A percentile compares a stretch with the other conserved stretches of the same genome.
These are phyloP conservation scores for Helarctos malayanus DNA, from an alignment of 2,797 vertebrate genomes.

Conservation along the genomic window DNA sequence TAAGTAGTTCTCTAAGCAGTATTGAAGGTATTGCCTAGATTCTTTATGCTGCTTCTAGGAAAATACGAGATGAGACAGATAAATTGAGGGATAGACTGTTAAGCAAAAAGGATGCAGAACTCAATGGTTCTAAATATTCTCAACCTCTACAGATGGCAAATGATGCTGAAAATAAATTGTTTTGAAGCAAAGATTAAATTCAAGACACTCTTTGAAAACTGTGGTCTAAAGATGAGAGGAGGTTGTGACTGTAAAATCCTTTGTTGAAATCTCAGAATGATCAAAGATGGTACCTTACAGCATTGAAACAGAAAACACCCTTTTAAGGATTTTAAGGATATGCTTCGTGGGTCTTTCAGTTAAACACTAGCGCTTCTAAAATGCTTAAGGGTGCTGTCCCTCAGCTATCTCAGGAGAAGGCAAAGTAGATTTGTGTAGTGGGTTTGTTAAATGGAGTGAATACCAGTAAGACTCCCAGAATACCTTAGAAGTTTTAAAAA, in stretches of 20 bases:
- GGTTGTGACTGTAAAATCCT: not conserved
- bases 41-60: not conserved
- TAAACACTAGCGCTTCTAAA: not conserved
- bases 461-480: not conserved
- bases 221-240: not conserved
- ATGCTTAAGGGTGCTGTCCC: not conserved
- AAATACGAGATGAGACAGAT: not conserved
- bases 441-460: not conserved
- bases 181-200: constrained; percentile 8
- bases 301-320: not conserved
- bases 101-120: not conserved
- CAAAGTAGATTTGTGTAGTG: not conserved
- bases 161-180: constrained; percentile 14
- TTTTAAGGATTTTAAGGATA: not conserved
- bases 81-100: not conserved
- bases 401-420: not conserved
- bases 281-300: not conserved
- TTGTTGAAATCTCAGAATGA: not conserved
- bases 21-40: not conserved
- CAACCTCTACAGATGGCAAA: not conserved
- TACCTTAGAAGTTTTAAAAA: not conserved
- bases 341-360: not conserved
- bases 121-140: not conserved
- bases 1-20: not conserved
- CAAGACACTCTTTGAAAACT: not conserved